Conservation (phyloP, 2,113 vertebrate genomes). For the Myrmecobius fasciatus region DNA sequence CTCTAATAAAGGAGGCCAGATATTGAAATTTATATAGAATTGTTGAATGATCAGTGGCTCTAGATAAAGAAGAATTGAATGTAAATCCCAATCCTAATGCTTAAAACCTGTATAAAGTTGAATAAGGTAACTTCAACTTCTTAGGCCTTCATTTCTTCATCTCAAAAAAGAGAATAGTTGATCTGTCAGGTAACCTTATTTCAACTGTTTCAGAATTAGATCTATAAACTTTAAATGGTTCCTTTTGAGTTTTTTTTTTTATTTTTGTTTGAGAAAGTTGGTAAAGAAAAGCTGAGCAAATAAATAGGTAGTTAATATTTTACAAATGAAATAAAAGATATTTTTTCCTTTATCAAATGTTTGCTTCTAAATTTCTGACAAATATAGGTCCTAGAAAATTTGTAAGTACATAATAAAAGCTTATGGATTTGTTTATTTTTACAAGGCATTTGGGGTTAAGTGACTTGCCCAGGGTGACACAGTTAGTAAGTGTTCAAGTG, state of each 20-base stretch:
- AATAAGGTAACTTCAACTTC: neutral
- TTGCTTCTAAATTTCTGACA: neutral
- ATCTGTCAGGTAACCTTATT: neutral
- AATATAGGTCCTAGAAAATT: neutral
- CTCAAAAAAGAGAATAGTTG: neutral
- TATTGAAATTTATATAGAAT: neutral
- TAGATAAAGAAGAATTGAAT: neutral
- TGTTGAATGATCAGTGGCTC: neutral
- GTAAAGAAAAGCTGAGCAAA: conserved; percentile 30
- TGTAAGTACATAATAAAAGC: neutral
- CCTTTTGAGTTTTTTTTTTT: neutral
- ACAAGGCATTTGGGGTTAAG: too few relatives aligned
- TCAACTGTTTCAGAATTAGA: neutral
- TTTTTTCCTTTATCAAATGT: neutral
- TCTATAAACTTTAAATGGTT: neutral
- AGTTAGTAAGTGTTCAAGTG: too few relatives aligned
- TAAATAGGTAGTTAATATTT: conserved; percentile 8
- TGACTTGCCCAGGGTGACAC: too few relatives aligned
- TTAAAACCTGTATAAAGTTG: neutral
- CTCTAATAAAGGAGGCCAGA: neutral
- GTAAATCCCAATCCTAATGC: neutral
- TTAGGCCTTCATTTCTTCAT: neutral
- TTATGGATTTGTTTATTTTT: neutral
- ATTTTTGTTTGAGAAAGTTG: conserved; percentile 4
- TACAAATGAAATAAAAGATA: neutral